Evolutionary conservation across 2,113 vertebrate genomes (phyloP).

Genomic region (Barbus barbus): DNA sequence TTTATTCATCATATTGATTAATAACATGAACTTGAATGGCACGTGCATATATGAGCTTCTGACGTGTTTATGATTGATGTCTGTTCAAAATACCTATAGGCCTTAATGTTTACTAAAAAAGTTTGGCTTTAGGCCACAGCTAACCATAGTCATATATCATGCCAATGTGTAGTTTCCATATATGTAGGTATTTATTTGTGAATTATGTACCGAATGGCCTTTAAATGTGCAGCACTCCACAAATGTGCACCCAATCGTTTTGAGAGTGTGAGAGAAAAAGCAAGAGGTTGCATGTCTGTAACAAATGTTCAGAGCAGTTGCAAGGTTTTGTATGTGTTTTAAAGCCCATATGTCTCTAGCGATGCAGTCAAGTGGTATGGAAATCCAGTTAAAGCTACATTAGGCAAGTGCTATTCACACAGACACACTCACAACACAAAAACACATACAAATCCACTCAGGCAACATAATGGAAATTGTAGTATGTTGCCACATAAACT

Average conservation of each 20-base stretch:
- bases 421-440: conserved; percentile 31
- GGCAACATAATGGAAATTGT: conserved; percentile 27
- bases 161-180: not conserved
- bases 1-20: conserved; percentile 20
- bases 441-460: conserved; percentile 33
- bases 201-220: conserved; percentile 29
- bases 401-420: conserved; percentile 48
- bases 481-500: conserved; percentile 35
- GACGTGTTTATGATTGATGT: conserved; percentile 35
- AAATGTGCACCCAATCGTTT: not conserved
- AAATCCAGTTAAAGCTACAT: conserved; percentile 53
- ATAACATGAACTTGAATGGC: not conserved
- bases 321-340: conserved; percentile 5
- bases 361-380: conserved; percentile 55
- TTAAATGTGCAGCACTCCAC: not conserved
- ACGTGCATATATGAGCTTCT: not conserved
- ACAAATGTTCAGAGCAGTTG: not conserved
- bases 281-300: not conserved
- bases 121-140: conserved; percentile 21
- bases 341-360: conserved; percentile 44
- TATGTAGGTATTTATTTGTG: conserved; percentile 4
- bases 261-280: not conserved
- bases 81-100: not conserved
- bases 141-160: conserved; percentile 34
- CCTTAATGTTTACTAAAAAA: conserved; percentile 41